phyloP scores from a whole-genome alignment of 2,113 vertebrate genomes.

The Trichechus manatus region DNA sequence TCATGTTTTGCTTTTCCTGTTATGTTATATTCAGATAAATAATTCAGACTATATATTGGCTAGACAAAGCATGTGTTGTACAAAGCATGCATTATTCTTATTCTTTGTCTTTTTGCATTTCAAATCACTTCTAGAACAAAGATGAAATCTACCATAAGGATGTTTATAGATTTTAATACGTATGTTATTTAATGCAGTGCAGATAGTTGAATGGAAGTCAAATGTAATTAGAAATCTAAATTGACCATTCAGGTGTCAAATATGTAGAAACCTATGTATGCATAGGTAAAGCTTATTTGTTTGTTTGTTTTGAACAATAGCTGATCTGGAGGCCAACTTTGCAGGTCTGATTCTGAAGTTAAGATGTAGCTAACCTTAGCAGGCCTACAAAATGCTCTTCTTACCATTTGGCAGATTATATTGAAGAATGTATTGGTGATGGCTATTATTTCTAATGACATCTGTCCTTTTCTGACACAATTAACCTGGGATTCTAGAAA shows the following conservation, averaged over 20 bases:
- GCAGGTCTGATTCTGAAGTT: conserved; percentile 42
- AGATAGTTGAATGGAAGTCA: not conserved
- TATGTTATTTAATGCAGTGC: not conserved
- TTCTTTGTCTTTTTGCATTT: not conserved
- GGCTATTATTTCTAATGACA: not conserved
- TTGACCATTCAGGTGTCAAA: conserved; percentile 68
- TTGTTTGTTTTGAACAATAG: conserved; percentile 23
- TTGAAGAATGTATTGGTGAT: not conserved
- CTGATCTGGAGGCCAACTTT: not conserved
- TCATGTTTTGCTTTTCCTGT: not conserved
- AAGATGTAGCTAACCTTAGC: not conserved
- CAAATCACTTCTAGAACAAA: conserved; percentile 1
- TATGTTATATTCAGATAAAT: not conserved
- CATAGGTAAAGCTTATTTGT: conserved; percentile 42
- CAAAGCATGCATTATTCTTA: conserved; percentile 9
- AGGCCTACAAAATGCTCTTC: conserved; percentile 11
- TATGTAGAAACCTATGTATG: conserved; percentile 62
- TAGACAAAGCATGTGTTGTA: not conserved
- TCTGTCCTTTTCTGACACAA: conserved; percentile 18
- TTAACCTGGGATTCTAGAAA: not conserved
- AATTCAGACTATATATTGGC: not conserved
- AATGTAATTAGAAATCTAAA: conserved; percentile 64
- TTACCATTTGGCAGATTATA: not conserved
- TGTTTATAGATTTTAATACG: not conserved
- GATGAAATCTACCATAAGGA: not conserved